Conservation (phyloP, 2,113 vertebrate genomes). For the Chrysemys picta region DNA sequence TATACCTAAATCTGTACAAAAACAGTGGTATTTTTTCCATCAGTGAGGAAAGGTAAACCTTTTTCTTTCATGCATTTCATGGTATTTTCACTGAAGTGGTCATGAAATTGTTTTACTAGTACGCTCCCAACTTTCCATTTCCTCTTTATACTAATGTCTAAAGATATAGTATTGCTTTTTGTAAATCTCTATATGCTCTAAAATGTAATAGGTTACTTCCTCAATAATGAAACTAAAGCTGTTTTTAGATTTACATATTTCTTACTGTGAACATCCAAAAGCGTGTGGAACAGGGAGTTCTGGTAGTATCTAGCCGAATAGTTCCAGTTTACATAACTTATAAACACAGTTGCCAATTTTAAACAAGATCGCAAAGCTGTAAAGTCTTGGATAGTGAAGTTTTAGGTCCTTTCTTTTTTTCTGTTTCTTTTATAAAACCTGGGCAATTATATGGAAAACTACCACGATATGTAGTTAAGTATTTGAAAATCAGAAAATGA, state of each 20-base stretch:
- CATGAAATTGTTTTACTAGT: not conserved
- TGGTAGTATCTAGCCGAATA: not conserved
- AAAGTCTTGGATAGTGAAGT: not conserved
- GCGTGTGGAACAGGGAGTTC: not conserved
- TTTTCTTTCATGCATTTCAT: not conserved
- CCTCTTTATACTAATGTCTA: not conserved
- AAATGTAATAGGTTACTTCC: not conserved
- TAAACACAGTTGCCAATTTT: not conserved
- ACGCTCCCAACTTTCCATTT: not conserved
- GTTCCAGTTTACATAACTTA: rapidly evolving
- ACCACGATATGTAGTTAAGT: not conserved
- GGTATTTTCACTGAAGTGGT: not conserved
- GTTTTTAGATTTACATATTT: not conserved
- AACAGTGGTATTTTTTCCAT: not conserved
- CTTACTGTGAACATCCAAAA: not conserved
- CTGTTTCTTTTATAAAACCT: not conserved
- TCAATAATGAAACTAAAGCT: not conserved
- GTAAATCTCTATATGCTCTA: not conserved
- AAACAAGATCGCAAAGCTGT: not conserved
- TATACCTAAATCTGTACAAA: not conserved
- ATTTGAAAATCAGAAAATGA: not conserved
- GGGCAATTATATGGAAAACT: not conserved
- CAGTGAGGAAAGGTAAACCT: not conserved
- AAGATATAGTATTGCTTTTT: not conserved
- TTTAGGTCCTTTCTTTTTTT: not conserved